Base-by-base conservation (phyloP, 2,113 vertebrate genomes). In the Ailurus styani region DNA sequence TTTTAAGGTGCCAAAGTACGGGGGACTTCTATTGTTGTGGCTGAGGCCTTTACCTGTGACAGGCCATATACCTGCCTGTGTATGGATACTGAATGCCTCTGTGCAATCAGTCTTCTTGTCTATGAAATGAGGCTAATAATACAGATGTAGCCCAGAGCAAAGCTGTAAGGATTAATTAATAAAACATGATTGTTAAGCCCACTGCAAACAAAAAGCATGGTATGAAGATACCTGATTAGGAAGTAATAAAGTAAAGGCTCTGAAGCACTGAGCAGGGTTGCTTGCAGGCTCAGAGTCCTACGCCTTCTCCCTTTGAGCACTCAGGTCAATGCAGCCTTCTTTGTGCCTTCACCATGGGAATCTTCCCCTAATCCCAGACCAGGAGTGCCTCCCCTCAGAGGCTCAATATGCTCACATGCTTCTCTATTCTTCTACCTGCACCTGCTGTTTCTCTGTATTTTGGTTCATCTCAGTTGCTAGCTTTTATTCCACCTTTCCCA, bases 81-180 rank as follows among this genome's bases (percentile, higher is more conserved):
- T 70, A 6, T 87, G 25, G 57, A 87, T 77, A 42, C n/a, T 10
- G 47, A 87, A 84, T 47, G 29, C 14, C 70, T 82, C 66, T 31
- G 57, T 64, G 31, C 12, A 50, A 50, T 96, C 75, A 79, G 79
- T 31, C 57, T 96, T 75, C 72, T 62, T 96, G 70, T 90, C 78
- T 93, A 72, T 40, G 85, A 95, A 95, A 95, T 95, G 85, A 97
- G 50, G 42, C 57, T 95, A 95, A 96, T 97, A 93, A 95, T 85
- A 95, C 64, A 96, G 31, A 95, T 79, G 79, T 85, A 91, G 93
- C 79, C 85, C 94, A 90, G 37, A 96, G 94, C 72, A 96, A 96
- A 81, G 90, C 92, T 66, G 21, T 45, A 90, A 97, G 88, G 84
- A 97, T 86, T 95, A 97, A 97, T 98, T 96, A 97, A 97, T 98